phyloP scores from a whole-genome alignment of 2,113 vertebrate species.

The Gymnocephalus cernua region DNA sequence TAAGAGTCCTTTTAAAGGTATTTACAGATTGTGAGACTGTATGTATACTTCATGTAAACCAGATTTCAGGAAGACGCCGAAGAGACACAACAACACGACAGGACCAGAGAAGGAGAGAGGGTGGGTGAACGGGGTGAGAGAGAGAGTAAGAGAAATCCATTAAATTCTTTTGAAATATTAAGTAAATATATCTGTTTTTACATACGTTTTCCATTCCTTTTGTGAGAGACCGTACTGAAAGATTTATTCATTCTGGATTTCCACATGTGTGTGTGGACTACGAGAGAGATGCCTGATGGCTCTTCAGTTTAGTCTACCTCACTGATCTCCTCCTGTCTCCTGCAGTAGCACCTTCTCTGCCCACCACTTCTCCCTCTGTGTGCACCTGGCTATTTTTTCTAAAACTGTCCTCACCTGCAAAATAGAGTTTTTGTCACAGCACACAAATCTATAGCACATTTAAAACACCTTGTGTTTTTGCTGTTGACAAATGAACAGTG shows the following conservation, averaged over 20 bases:
- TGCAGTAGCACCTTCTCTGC: constrained; percentile 29
- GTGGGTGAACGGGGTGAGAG: not conserved
- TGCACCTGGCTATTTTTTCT: constrained; percentile 41
- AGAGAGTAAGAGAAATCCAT: constrained; percentile 72
- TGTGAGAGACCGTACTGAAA: constrained; percentile 65
- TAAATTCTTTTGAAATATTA: constrained; percentile 83
- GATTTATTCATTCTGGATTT: constrained; percentile 66
- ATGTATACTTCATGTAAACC: not conserved
- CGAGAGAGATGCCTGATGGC: constrained; percentile 34
- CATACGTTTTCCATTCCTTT: constrained; percentile 27
- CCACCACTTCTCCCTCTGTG: constrained; percentile 19
- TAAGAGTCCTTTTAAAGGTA: no score
- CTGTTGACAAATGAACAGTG: constrained; percentile 44
- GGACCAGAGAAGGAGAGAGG: constrained; percentile 6
- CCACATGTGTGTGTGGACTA: constrained; percentile 40
- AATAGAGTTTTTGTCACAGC: constrained; percentile 29
- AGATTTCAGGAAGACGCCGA: not conserved
- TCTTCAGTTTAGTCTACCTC: constrained; percentile 28
- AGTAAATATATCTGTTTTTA: constrained; percentile 72
- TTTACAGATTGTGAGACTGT: no score
- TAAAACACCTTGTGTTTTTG: constrained; percentile 11
- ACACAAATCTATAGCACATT: constrained; percentile 41
- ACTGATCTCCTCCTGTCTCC: constrained; percentile 30
- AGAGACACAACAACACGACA: constrained; percentile 3
- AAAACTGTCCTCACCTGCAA: constrained; percentile 41